Base-by-base conservation (phyloP, 2,113 vertebrate species). In the Gasterosteus aculeatus region DNA sequence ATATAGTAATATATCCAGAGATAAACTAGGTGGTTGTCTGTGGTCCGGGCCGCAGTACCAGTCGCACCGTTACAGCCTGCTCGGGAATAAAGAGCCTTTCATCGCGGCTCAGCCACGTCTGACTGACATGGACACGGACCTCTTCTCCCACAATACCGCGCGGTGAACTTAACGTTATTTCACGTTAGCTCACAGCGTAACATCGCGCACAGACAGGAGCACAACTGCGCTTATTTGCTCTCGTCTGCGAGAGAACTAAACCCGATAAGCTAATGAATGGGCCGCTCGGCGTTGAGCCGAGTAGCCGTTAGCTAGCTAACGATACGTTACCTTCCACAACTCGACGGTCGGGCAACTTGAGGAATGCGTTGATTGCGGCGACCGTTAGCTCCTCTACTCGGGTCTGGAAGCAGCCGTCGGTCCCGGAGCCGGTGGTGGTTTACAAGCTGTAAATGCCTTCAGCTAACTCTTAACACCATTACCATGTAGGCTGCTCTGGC, bases 321-420 rank as follows among this genome's bases (percentile, higher is more conserved):
- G 57, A 8, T 76, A 59, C 69, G 6, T 85, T 82, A 91, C 90
- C 90, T 91, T 7, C 82, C 82, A 80, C 85, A 88, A 73, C 80
- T 85, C 86, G 85, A 88, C 87, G 75, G n/a, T 61, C 69, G 2
- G 19, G 51, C 39, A 85, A 83, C 80, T 90, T 74, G 72, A 71
- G 59, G 33, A 70, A 68, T 16, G 69, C 35, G 59, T 3, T 62
- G 68, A 67, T 61, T 29, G 5, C n/a, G 54, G 7, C 16, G 1
- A 31, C 54, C 3, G 6, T 72, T 56, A 44, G 16, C 64, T 75
- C 38, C 64, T 72, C 63, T 65, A 22, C 29, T 44, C 5, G 5
- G 5, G 63, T 39, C 14, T 77, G 57, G 9, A 49, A 61, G 47
- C 19, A 49, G 14, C 19, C 31, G 57, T 39, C 12, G n/a, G 16